These are phyloP conservation scores for Narcine bancroftii DNA, from an alignment of 2,113 vertebrate species.

Conservation along the genomic window DNA sequence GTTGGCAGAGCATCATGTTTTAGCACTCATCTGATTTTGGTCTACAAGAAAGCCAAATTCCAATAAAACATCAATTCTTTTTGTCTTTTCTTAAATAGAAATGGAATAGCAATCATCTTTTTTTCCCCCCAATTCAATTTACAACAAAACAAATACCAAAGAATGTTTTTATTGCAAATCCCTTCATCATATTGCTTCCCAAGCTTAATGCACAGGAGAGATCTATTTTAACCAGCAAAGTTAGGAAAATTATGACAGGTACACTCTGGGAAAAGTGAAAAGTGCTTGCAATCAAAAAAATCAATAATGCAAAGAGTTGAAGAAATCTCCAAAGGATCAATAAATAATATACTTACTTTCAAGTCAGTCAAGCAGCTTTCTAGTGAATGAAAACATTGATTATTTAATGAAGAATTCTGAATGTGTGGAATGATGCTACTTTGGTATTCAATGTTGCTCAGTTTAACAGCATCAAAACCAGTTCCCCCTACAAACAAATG, in stretches of 20 bases:
- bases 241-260: not conserved
- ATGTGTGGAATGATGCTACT: not conserved
- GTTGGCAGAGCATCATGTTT: not conserved
- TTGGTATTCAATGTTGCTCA: not conserved
- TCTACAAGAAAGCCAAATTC: not conserved
- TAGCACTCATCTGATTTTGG: not conserved
- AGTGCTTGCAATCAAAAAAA: not conserved
- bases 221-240: not conserved
- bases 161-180: not conserved
- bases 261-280: not conserved
- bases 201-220: not conserved
- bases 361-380: not conserved
- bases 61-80: not conserved
- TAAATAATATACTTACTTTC: not conserved
- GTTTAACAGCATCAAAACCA: not conserved
- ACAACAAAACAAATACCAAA: not conserved
- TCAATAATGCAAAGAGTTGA: not conserved
- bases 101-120: not conserved
- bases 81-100: not conserved
- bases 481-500: not conserved
- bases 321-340: not conserved
- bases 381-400: not conserved
- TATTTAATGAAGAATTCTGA: not conserved
- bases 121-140: not conserved
- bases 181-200: not conserved